A percentile compares a stretch with the other conserved stretches of the same genome.
Conservation (phyloP, 2,888 invertebrate species). For the Trissolcus japonicus region DNA sequence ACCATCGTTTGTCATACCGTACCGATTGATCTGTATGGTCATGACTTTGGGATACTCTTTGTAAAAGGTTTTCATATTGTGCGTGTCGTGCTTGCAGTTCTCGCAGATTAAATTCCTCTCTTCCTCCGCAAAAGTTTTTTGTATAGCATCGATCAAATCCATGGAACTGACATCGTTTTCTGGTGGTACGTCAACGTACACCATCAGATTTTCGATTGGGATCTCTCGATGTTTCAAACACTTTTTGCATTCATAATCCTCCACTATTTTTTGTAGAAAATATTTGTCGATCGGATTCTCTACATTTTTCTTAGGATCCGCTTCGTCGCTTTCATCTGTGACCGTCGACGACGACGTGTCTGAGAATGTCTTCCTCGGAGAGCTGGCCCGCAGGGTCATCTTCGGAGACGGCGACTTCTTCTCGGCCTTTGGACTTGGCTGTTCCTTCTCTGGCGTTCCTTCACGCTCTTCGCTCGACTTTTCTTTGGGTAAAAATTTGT, state of each 20-base stretch:
- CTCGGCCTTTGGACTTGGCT: slow-evolving; percentile 23
- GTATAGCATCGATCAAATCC: slow-evolving; percentile 62
- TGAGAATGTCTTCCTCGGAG: slow-evolving; percentile 23
- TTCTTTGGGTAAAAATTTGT: slow-evolving; percentile 57
- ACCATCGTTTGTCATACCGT: slow-evolving; percentile 65
- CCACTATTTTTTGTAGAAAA: slow-evolving; percentile 66
- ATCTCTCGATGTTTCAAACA: slow-evolving; percentile 65
- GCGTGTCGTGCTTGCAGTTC: slow-evolving; percentile 64
- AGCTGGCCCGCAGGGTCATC: slow-evolving; percentile 59
- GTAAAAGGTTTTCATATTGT: slow-evolving; percentile 64
- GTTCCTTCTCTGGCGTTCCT: slow-evolving; percentile 13
- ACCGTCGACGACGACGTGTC: slow-evolving; percentile 39
- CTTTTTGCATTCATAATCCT: slow-evolving; percentile 65
- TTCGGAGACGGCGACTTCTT: slow-evolving; percentile 63
- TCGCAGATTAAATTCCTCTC: slow-evolving; percentile 66
- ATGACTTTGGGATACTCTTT: slow-evolving; percentile 65
- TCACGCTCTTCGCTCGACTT: slow-evolving; percentile 39
- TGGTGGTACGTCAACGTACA: slow-evolving; percentile 65
- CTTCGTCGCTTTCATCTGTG: neutral
- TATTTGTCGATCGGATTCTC: slow-evolving; percentile 67
- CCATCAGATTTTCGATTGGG: slow-evolving; percentile 68
- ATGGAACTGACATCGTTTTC: slow-evolving; percentile 56
- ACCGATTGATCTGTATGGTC: slow-evolving; percentile 68
- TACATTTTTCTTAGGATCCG: neutral
- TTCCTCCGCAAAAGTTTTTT: slow-evolving; percentile 64